Evolutionary conservation across 2,113 vertebrate genomes (phyloP).

Genomic region (Mormyrus lacerda): DNA sequence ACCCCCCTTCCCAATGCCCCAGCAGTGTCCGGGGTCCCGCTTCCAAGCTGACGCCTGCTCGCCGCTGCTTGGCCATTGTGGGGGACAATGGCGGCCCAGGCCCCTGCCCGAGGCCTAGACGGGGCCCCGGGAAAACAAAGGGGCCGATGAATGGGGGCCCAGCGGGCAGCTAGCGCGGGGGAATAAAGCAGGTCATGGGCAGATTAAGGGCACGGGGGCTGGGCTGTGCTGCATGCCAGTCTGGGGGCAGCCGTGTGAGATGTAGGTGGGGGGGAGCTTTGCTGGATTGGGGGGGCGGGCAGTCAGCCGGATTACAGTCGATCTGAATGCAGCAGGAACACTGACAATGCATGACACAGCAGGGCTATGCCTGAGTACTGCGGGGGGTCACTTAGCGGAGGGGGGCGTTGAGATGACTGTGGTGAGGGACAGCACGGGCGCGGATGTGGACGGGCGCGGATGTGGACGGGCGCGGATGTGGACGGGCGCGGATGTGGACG

Average conservation of each 20-base stretch:
- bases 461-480: background rate
- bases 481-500: background rate
- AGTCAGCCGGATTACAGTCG: conserved; percentile 45
- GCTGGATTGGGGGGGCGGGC: conserved; percentile 30
- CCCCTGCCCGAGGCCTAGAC: conserved; percentile 65
- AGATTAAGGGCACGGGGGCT: conserved; percentile 54
- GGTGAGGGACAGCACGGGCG: background rate
- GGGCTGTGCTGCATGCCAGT: conserved; percentile 26
- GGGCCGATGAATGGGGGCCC: conserved; percentile 47
- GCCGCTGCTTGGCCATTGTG: conserved; percentile 58
- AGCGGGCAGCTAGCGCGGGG: conserved; percentile 40
- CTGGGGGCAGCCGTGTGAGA: conserved; percentile 17
- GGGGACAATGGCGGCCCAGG: conserved; percentile 63
- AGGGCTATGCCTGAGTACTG: background rate
- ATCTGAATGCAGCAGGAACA: conserved; percentile 26
- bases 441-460: background rate
- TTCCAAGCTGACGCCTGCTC: conserved; percentile 58
- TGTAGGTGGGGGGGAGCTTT: conserved; percentile 25
- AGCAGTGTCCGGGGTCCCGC: conserved; percentile 39
- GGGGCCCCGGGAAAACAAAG: conserved; percentile 40
- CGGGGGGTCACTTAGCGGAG: background rate
- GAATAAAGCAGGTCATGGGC: conserved; percentile 65
- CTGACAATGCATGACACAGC: background rate
- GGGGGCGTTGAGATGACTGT: background rate
- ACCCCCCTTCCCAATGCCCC: conserved; percentile 11